Base-by-base conservation (phyloP, 2,113 vertebrate species). In the Colinus virginianus region DNA sequence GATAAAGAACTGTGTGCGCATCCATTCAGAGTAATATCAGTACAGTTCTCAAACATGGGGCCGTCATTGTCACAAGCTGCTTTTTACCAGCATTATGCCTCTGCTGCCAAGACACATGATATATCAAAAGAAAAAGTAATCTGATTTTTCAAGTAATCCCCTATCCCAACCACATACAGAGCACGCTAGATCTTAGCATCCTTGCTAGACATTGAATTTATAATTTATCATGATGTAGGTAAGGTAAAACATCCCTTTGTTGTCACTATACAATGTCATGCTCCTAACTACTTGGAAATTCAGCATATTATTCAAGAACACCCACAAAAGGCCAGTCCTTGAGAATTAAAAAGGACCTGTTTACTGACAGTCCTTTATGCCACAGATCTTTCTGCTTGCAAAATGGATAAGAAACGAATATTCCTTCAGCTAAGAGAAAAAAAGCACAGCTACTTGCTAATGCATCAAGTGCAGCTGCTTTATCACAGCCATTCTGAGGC, bases 401-500 rank as follows among this genome's bases (percentile, higher is more conserved):
- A 75, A 75, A 34, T 5, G 2, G 0, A 10, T 34, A 87, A 79
- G 16, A 7, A 20, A 77, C 75, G 40, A 40, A 40, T 9, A 58
- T 69, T 90, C 71, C 61, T 84, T 84, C 66, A 88, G 10, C 53
- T 1, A 2, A 59, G 51, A 63, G 30, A 88, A 34, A 59, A 80
- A 72, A 71, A 61, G 8, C 17, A 67, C 7, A 8, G 28, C 61
- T 81, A 48, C 30, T 84, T 72, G 30, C 28, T 88, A 88, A 81
- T 48, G n/a, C 48, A 71, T 58, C 66, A 53, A 28, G 20, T 25
- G 28, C 75, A 72, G 55, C 58, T 90, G 40, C 40, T 92, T 88
- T 88, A 68, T 90, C 77, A 62, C 53, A 92, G 58, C 38, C 58
- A 78, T 90, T 78, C 61, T 36, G 30, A 88, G 66, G 78, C 69